Evolutionary conservation across 1,140 invertebrate genomes (phyloP), one percentile per base, ranked within the genome.

Genomic region (Atta cephalotes): DNA sequence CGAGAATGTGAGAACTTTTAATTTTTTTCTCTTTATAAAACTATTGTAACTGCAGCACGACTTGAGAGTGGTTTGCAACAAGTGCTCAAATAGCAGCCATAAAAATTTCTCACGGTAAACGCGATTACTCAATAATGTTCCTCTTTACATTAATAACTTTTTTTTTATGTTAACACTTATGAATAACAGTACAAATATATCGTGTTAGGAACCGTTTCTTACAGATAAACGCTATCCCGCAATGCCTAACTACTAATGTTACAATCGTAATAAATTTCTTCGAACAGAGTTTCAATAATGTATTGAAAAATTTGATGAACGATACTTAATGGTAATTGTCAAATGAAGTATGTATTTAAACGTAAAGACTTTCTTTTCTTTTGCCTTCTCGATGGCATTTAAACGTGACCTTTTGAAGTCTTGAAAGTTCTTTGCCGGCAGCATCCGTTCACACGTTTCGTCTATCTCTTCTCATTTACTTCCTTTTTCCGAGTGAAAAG

Each of bases 391-490:
- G 49, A 53, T 25, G 51, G 21, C 39, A 65, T n/a, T 77, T 78
- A 60, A 86, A 74, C 80, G 35, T 51, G 68, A 16, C 28, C 78
- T 87, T 90, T 90, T 82, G 60, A 87, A 78, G 66, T 81, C 65
- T 81, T 45, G 49, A 58, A 82, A 82, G 45, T 82, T 72, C 80
- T 60, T 28, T 39, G 3, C 5, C 35, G 9, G 35, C 39, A 77
- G 18, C 78, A 87, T 62, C 58, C 80, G 74, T 87, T 87, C 68
- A 58, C 85, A 78, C 78, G 74, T 87, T 90, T 87, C 53, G 63
- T 51, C 35, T 21, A 18, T 21, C 39, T 79, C 76, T 88, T 63
- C 28, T 31, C n/a, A 1, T 58, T 35, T 60, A 16, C 18, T n/a
- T 68, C 25, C 14, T 49, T 16, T 31, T 21, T 21, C 21, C 25